Evolutionary conservation across 1,140 invertebrate genomes (phyloP).

Genomic region (Trichonephila inaurata): DNA sequence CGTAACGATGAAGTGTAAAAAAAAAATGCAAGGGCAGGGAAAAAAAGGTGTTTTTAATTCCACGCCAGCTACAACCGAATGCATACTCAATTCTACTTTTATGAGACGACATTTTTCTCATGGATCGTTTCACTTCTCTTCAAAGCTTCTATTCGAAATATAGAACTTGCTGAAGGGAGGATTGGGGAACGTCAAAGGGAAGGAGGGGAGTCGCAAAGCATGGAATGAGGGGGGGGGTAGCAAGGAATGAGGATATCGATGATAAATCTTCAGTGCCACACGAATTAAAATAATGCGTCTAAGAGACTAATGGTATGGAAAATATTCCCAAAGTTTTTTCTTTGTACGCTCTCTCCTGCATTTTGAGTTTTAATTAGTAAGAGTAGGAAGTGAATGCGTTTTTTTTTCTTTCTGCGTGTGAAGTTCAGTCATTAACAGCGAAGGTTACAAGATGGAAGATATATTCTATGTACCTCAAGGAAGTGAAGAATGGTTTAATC

Average conservation of each 20-base stretch:
- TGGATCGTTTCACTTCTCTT: constrained; percentile 23
- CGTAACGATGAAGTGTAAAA: neutral
- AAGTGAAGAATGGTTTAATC: constrained; percentile 50
- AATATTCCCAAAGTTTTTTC: constrained; percentile 62
- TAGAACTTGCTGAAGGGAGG: neutral
- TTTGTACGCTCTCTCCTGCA: neutral
- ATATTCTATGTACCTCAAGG: neutral
- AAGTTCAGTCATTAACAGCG: constrained; percentile 53
- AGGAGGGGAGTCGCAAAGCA: neutral
- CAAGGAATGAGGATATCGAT: constrained; percentile 29
- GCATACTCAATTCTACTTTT: neutral
- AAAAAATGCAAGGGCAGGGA: neutral
- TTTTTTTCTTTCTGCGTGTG: neutral
- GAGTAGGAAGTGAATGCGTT: constrained; percentile 45
- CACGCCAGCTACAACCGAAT: neutral
- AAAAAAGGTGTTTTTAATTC: constrained; percentile 16
- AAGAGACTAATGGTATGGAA: constrained; percentile 67
- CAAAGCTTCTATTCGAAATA: neutral
- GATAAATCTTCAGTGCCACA: constrained; percentile 63
- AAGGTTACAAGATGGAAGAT: neutral
- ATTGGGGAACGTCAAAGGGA: neutral
- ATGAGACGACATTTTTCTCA: constrained; percentile 13
- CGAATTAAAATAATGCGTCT: constrained; percentile 71
- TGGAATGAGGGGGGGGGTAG: neutral
- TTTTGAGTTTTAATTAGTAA: constrained; percentile 71